phyloP scores from a whole-genome alignment of 2,113 vertebrate species.

The Periophthalmus modestus region DNA sequence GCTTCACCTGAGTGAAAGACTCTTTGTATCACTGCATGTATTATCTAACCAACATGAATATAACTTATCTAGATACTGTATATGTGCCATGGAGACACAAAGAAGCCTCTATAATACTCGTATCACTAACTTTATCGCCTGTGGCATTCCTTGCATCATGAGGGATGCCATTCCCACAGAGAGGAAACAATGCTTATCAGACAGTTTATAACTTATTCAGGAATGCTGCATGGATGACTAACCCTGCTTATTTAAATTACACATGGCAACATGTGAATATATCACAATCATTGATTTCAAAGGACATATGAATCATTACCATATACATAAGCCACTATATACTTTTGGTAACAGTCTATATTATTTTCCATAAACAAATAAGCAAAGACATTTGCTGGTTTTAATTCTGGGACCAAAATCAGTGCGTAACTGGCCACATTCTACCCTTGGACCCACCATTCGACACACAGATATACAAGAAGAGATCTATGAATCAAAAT shows the following conservation, averaged over 20 bases:
- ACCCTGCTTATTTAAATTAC: constrained; percentile 20
- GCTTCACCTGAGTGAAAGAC: constrained; percentile 48
- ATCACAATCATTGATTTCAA: too few relatives aligned
- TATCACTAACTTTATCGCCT: constrained; percentile 58
- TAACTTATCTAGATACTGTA: constrained; percentile 39
- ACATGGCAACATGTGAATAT: not conserved
- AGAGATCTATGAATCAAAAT: too few relatives aligned
- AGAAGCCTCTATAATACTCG: constrained; percentile 51
- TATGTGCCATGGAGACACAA: constrained; percentile 46
- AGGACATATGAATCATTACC: too few relatives aligned
- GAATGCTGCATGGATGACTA: constrained; percentile 34
- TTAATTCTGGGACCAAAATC: not conserved
- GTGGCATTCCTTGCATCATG: constrained; percentile 52
- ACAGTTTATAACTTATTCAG: constrained; percentile 39
- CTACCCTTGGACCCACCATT: not conserved
- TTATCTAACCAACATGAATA: constrained; percentile 55
- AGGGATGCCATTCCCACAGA: constrained; percentile 46
- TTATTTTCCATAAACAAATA: too few relatives aligned
- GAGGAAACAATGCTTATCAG: constrained; percentile 59
- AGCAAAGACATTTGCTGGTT: too few relatives aligned
- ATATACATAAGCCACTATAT: too few relatives aligned
- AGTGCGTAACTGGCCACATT: not conserved
- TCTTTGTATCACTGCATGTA: constrained; percentile 36
- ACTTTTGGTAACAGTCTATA: too few relatives aligned
- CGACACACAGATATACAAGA: too few relatives aligned